Base-by-base conservation (phyloP, 2,888 invertebrate species). In the Aporophyla lueneburgensis region DNA sequence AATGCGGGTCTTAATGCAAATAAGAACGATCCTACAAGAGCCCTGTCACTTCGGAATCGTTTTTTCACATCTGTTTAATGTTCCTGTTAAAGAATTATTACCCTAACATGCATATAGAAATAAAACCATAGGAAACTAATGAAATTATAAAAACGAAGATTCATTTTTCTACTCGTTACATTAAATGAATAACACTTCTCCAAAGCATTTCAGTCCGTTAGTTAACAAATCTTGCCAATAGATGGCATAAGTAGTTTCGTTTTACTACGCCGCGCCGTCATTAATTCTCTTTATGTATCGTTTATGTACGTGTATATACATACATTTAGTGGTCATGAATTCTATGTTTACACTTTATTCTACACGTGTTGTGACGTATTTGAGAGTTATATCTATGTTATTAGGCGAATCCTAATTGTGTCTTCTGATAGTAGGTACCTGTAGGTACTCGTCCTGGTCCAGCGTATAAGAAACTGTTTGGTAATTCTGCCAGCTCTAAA, bases 211-310 rank as follows among this genome's bases (percentile, higher is more conserved):
- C 16, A 62, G 0, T 51, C 14, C 0, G 1, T 54, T 33, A 53
- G 49, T n/a, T 78, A 51, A 43, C 56, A 33, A 51, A 33, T 67
- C 40, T 66, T 53, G 33, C 16, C 71, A 86, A 88, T 61, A 92
- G 92, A 91, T 92, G 92, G 89, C 91, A 87, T 24, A 89, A 91
- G 74, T 78, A 82, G 89, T 58, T 5, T 53, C 27, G 3, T 66
- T 72, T 16, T 2, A 43, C 5, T 19, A 12, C 19, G 67, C 24
- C 19, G 10, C 21, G 61, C 19, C 14, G 9, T 49, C 5, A 3
- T 58, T 19, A 14, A 16, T 67, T 67, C 24, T 62, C 24, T 61
- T 14, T 54, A 24, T 5, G 43, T 51, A 62, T 67, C 33, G 19
- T 27, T 3, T 61, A 54, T 43, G 10, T 46, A 54, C 0, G 14